phyloP scores from a whole-genome alignment of 2,113 vertebrate species.

The Neolamprologus hecqui region DNA sequence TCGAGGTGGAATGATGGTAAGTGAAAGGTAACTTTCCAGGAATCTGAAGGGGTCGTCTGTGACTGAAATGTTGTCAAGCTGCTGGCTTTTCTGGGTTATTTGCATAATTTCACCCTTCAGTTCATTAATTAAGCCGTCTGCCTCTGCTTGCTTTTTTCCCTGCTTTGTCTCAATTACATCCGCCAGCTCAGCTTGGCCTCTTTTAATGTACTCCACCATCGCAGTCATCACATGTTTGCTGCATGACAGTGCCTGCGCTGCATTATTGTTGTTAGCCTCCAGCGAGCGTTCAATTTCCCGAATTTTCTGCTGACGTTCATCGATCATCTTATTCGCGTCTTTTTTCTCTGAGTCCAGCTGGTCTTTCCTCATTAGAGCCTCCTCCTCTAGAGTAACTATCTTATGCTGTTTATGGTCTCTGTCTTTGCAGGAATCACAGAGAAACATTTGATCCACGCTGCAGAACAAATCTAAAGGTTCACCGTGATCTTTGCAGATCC shows the following conservation, averaged over 20 bases:
- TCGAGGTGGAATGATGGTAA: background rate
- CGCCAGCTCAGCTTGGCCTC: slow-evolving; percentile 20
- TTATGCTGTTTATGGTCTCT: background rate
- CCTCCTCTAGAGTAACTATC: slow-evolving; percentile 8
- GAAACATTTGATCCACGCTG: background rate
- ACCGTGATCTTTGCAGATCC: slow-evolving; percentile 18
- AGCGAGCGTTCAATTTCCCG: background rate
- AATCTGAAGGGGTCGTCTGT: background rate
- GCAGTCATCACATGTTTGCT: background rate
- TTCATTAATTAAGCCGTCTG: background rate
- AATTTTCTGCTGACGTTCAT: slow-evolving; percentile 11
- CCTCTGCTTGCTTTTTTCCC: background rate
- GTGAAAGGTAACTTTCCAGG: background rate
- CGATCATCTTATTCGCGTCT: background rate
- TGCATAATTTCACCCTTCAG: slow-evolving; percentile 32
- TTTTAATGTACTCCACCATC: slow-evolving; percentile 14
- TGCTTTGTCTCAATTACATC: slow-evolving; percentile 4
- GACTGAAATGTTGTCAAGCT: background rate
- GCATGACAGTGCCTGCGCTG: background rate
- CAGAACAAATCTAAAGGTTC: slow-evolving; percentile 29
- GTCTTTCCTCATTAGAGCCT: background rate
- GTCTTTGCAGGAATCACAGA: slow-evolving; percentile 1
- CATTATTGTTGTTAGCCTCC: background rate
- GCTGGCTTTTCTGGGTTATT: background rate
- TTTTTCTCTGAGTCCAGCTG: background rate